Evolutionary conservation across 2,797 vertebrate genomes (phyloP), one percentile per base, ranked within the genome.

Genomic region (Tragopan temminckii): DNA sequence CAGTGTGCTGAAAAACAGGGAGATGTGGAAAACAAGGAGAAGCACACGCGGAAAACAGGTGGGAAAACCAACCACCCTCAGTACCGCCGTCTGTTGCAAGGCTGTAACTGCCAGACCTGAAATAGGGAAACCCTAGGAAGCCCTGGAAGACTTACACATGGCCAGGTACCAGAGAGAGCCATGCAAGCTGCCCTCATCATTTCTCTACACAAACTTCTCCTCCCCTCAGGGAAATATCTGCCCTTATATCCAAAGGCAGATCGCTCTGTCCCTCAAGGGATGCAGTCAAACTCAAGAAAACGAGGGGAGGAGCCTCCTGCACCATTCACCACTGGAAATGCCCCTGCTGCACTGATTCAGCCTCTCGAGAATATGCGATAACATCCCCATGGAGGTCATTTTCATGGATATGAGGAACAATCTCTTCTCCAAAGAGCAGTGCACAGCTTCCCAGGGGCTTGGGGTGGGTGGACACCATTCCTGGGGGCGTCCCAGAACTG

Each of bases 1-100:
- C 19, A 7, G 55, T 21, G 48, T 25, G 94, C 91, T 91, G 90
- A 58, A 53, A 62, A 87, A 89, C n/a, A 29, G 90, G 91, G 85
- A 69, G 46, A 75, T 64, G 55, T 3, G 52, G 27, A 31, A 63
- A 87, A 90, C n/a, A 29, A 91, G 90, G 85, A 69, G 46, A 75
- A 71, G 59, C 3, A 14, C 68, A 82, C 84, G 69, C 48, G 46
- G 84, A 88, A 83, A 43, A 20, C 21, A 42, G 74, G 58, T 31
- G 45, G 33, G 24, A 40, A 11, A 63, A 40, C 13, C 74, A 77
- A 14, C 46, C 48, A 48, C 23, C 33, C 15, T 31, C 7, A 1
- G 27, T 40, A 14, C 29, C 20, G 21, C 58, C 18, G 25, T 36
- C 72, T 21, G 25, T 14, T 74, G 53, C 71, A 35, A 18, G 57